Conservation (phyloP, 2,888 invertebrate genomes). For the Protonemura montana region DNA sequence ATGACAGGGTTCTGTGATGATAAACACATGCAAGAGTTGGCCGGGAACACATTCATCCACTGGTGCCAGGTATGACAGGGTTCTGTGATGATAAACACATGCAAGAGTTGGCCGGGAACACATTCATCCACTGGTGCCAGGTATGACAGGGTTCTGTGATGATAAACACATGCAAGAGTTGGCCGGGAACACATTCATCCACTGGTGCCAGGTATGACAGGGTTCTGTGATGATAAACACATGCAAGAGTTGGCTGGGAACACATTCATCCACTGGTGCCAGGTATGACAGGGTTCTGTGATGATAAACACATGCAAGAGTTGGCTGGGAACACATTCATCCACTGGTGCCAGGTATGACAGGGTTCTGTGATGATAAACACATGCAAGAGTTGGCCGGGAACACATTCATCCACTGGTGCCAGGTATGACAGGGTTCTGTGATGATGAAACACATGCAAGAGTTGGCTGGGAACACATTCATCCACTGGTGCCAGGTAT, state of each 20-base stretch:
- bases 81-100: not conserved
- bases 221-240: not conserved
- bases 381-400: too few relatives aligned
- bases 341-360: not conserved
- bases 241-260: too few relatives aligned
- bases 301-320: not conserved
- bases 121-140: not conserved
- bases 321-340: not conserved
- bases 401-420: conserved; percentile 5
- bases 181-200: conserved; percentile 1
- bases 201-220: not conserved
- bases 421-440: not conserved
- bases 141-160: not conserved
- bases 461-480: too few relatives aligned
- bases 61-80: not conserved
- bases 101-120: too few relatives aligned
- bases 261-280: conserved; percentile 7
- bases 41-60: conserved; percentile 1
- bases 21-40: not conserved
- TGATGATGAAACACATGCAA: not conserved
- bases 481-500: not conserved
- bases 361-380: not conserved
- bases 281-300: not conserved
- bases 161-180: not conserved
- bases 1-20: not conserved